These are phyloP conservation scores for Polymixis lichenea DNA, from an alignment of 2,888 invertebrate genomes.

Conservation along the genomic window DNA sequence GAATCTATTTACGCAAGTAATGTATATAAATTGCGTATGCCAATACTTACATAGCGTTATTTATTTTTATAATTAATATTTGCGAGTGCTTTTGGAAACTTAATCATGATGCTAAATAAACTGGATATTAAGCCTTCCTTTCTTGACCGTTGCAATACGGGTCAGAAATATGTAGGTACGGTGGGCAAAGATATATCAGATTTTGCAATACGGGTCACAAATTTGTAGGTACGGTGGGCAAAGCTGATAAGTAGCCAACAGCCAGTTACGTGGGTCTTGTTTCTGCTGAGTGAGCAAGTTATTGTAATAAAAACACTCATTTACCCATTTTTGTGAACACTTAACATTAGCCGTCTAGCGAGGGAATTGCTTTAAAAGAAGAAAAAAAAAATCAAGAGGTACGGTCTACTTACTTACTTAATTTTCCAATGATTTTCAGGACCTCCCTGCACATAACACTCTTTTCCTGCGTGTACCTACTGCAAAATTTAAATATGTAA, in stretches of 20 bases:
- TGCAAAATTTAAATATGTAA: neutral
- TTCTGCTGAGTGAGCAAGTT: neutral
- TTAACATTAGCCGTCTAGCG: too few species aligned
- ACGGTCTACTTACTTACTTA: neutral
- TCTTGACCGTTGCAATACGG: too few species aligned
- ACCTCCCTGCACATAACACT: neutral
- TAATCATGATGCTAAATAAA: too few species aligned
- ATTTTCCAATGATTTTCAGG: neutral
- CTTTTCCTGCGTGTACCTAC: neutral
- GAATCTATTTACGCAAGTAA: conserved; percentile 36
- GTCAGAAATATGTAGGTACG: neutral
- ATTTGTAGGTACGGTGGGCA: too few species aligned
- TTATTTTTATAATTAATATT: conserved; percentile 21
- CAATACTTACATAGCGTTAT: conserved; percentile 22
- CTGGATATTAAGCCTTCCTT: too few species aligned
- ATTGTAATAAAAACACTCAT: neutral
- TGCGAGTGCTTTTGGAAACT: neutral
- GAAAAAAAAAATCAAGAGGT: too few species aligned
- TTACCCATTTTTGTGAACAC: too few species aligned
- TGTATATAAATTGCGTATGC: conserved; percentile 18
- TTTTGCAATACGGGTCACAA: too few species aligned
- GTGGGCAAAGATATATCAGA: neutral
- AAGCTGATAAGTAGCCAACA: too few species aligned
- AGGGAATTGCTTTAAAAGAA: neutral
- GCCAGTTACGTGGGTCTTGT: neutral